Conservation (phyloP, 2,113 vertebrate genomes). For the Tachysurus vachellii region DNA sequence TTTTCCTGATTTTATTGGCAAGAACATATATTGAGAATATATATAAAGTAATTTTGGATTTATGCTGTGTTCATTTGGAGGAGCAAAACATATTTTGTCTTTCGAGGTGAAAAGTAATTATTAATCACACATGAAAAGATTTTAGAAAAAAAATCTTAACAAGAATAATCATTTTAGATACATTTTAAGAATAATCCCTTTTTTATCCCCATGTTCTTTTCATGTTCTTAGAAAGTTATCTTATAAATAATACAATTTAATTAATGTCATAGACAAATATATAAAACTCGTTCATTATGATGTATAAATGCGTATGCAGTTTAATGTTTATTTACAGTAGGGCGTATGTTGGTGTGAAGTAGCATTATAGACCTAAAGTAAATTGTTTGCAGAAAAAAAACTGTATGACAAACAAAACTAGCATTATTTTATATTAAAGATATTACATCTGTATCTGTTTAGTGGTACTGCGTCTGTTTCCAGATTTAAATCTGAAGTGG, state of each 20-base stretch:
- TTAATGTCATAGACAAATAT: neutral
- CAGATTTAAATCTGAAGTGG: neutral
- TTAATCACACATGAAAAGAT: neutral
- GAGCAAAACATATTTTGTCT: neutral
- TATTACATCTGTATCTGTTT: neutral
- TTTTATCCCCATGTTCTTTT: neutral
- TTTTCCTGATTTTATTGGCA: neutral
- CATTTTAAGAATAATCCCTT: too few species aligned
- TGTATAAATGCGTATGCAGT: neutral
- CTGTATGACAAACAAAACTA: neutral
- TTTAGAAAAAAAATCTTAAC: neutral
- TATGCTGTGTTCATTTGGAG: neutral
- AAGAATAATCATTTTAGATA: too few species aligned
- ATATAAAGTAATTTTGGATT: neutral
- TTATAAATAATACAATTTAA: neutral
- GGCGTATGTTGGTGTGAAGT: neutral
- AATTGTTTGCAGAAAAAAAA: neutral
- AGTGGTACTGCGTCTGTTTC: neutral
- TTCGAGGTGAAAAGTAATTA: neutral
- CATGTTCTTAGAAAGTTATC: neutral
- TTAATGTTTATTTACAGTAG: neutral
- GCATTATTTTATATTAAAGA: neutral
- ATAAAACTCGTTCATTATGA: neutral
- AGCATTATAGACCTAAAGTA: neutral
- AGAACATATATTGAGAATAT: neutral